Percentiles rank a stretch among this genome's conserved stretches.
Evolutionary conservation across 2,888 invertebrate genomes (phyloP).

Genomic region (Tetragonisca angustula): DNA sequence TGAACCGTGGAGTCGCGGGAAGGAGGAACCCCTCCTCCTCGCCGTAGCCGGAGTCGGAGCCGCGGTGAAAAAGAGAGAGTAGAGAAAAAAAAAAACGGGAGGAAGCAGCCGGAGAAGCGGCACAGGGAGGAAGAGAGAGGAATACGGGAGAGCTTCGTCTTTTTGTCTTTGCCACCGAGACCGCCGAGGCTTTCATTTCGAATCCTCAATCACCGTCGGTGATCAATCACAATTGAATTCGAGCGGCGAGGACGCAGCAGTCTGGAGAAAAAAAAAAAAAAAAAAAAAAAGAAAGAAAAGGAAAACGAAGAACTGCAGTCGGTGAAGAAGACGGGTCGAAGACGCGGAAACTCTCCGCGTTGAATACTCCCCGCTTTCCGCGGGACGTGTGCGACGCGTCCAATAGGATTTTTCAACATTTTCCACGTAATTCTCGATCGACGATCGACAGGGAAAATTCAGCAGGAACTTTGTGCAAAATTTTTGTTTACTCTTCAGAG

Average conservation of each 20-base stretch:
- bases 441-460: background rate
- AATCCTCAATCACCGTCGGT: conserved; percentile 82
- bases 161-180: conserved; percentile 77
- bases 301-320: background rate
- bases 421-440: background rate
- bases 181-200: conserved; percentile 78
- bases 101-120: conserved; percentile 48
- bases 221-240: conserved; percentile 83
- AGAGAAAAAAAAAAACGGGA: conserved; percentile 21
- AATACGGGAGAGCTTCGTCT: conserved; percentile 64
- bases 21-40: conserved; percentile 8
- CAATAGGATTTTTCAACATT: background rate
- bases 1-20: conserved; percentile 49
- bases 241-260: conserved; percentile 69
- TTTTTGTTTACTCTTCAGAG: too few species aligned
- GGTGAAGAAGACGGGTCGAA: conserved; percentile 43
- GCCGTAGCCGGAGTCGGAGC: background rate
- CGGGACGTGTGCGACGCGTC: too few species aligned
- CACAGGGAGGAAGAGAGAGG: background rate
- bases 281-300: background rate
- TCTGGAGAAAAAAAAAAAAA: conserved; percentile 45
- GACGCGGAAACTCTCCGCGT: conserved; percentile 31
- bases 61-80: conserved; percentile 23
- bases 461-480: too few species aligned
- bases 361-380: background rate